Evolutionary conservation across 2,888 invertebrate species (phyloP), one percentile per base, ranked within the genome.

Genomic region (Marasmarcha lunaedactyla): DNA sequence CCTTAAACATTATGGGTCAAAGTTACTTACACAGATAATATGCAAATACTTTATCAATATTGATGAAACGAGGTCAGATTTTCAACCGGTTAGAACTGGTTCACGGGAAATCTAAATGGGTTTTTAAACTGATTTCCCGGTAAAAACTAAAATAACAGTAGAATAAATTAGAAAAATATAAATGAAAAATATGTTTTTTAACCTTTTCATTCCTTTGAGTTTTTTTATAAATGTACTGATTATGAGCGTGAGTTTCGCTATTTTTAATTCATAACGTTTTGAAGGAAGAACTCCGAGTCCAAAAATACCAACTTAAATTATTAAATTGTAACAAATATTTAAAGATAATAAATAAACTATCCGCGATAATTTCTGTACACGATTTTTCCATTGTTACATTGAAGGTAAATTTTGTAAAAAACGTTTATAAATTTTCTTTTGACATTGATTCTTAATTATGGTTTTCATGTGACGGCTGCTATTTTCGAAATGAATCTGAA

Each of bases 1-100:
- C 73, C 72, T 76, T 70, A 33, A 47, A 38, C 52, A 63, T 70
- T 64, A 63, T 71, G 48, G 78, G 78, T 78, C 78, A 78, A 76
- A 76, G 77, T 77, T 73, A 73, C 62, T 50, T 43, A 43, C 40
- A 9, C 44, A 47, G 60, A 65, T 70, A 69, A 63, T 57, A 66
- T 59, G 59, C 42, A 44, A 63, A 67, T 52, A 41, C 33, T 40
- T 38, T 51, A 50, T 55, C 54, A 52, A 30, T 11, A 30, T 30
- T 7, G 30, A 30, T 30, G 15, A 27, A 68, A 54, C 55, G 63
- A 41, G 67, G 56, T 37, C 61, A 47, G 26, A 13, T 38, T 41
- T 52, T 57, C 55, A 59, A 55, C 57, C 52, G 50, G 54, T 46
- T 35, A 7, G 14, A 34, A 33, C 39, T 20, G 27, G 35, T 36